These are phyloP conservation scores for Cotesia congregata DNA, from an alignment of 2,888 invertebrate genomes.

Conservation along the genomic window DNA sequence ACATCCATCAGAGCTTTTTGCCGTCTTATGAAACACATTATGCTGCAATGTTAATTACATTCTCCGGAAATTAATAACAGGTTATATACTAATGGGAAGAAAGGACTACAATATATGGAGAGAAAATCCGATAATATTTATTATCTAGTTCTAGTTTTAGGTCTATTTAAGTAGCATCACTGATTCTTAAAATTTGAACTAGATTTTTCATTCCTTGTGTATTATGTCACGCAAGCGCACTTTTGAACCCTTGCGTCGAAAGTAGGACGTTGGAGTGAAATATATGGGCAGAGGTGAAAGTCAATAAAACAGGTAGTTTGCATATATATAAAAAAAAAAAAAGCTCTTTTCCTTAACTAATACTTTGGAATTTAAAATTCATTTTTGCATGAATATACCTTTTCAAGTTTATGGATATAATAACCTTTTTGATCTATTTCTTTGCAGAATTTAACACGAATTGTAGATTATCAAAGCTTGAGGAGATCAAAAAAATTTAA, in stretches of 20 bases:
- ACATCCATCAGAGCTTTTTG: not conserved
- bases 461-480: no score
- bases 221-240: not conserved
- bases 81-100: not conserved
- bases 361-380: not conserved
- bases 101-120: not conserved
- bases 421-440: no score
- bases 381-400: no score
- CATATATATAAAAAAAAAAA: not conserved
- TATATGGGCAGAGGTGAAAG: constrained; percentile 4
- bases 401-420: no score
- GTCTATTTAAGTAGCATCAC: no score
- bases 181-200: no score
- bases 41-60: not conserved
- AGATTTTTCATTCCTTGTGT: not conserved
- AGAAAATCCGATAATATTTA: not conserved
- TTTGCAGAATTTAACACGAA: no score
- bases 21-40: not conserved
- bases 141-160: not conserved
- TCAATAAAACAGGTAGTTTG: constrained; percentile 19
- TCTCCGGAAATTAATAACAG: not conserved
- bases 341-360: not conserved
- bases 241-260: not conserved
- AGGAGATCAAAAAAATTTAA: no score
- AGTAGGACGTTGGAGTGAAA: not conserved